phyloP scores from a whole-genome alignment of 2,113 vertebrate species.

The Scopus umbretta region DNA sequence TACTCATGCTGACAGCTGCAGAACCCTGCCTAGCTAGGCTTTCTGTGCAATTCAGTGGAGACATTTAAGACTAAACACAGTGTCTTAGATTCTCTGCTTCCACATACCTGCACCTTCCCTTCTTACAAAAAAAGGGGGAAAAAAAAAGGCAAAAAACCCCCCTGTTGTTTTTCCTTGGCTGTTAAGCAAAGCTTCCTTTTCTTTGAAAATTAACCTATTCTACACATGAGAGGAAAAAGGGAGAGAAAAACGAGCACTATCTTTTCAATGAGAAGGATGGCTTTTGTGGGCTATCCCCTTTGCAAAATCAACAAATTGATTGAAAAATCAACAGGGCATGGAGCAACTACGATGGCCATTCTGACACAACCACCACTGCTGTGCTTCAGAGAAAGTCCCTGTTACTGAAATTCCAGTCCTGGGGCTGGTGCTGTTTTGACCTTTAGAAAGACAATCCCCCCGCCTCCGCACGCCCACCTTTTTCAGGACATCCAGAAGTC shows the following conservation, averaged over 20 bases:
- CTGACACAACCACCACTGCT: background rate
- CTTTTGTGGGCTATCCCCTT: background rate
- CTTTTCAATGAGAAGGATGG: background rate
- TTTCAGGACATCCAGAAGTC: background rate
- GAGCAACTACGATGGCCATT: rapidly evolving
- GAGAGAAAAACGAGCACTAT: rapidly evolving
- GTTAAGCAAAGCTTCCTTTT: background rate
- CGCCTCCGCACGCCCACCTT: background rate
- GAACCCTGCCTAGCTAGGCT: background rate
- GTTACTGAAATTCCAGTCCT: background rate
- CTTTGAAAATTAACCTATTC: background rate
- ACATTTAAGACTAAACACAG: background rate
- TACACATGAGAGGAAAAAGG: background rate
- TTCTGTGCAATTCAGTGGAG: background rate
- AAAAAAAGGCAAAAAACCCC: too few species aligned
- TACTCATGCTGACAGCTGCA: background rate
- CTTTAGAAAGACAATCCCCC: background rate
- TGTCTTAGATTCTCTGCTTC: background rate
- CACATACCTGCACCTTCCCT: background rate
- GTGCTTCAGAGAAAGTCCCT: background rate
- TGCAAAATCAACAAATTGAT: too few species aligned
- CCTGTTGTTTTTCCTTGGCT: background rate
- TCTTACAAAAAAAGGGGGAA: background rate
- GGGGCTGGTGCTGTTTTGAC: background rate
- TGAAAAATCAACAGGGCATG: rapidly evolving